Evolutionary conservation across 1,140 invertebrate species (phyloP).

Genomic region (Rhagoletis zephyria): DNA sequence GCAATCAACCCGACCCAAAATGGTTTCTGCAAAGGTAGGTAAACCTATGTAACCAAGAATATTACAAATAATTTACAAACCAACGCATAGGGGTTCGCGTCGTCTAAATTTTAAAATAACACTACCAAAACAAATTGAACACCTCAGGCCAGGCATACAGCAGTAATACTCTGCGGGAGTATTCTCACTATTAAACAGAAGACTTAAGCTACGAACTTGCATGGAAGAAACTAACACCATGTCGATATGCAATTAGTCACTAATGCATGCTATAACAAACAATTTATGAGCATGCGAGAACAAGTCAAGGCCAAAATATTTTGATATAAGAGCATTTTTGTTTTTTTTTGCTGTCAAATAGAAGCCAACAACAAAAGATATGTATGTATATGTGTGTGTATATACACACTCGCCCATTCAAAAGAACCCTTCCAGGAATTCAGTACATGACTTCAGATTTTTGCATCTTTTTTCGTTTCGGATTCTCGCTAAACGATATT

Average conservation of each 20-base stretch:
- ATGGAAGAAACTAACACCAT: neutral
- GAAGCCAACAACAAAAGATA: too few species aligned
- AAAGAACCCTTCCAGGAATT: conserved; percentile 9
- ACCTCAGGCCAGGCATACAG: too few species aligned
- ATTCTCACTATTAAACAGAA: neutral
- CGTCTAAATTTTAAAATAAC: too few species aligned
- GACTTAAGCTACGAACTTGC: conserved; percentile 28
- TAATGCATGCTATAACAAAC: conserved; percentile 3
- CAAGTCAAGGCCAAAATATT: neutral
- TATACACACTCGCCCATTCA: neutral
- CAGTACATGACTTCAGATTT: neutral
- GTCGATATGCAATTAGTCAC: neutral
- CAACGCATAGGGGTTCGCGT: too few species aligned
- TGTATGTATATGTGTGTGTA: too few species aligned
- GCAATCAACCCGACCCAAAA: too few species aligned
- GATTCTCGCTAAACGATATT: neutral
- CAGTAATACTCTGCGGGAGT: too few species aligned
- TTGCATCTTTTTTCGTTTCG: neutral
- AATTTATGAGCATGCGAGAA: neutral
- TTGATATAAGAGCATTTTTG: neutral
- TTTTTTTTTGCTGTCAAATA: too few species aligned
- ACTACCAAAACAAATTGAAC: too few species aligned
- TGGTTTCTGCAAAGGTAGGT: too few species aligned
- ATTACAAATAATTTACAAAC: too few species aligned
- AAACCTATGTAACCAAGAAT: too few species aligned